These are phyloP conservation scores for Theocolax elegans DNA, from an alignment of 1,140 invertebrate species.

Conservation along the genomic window DNA sequence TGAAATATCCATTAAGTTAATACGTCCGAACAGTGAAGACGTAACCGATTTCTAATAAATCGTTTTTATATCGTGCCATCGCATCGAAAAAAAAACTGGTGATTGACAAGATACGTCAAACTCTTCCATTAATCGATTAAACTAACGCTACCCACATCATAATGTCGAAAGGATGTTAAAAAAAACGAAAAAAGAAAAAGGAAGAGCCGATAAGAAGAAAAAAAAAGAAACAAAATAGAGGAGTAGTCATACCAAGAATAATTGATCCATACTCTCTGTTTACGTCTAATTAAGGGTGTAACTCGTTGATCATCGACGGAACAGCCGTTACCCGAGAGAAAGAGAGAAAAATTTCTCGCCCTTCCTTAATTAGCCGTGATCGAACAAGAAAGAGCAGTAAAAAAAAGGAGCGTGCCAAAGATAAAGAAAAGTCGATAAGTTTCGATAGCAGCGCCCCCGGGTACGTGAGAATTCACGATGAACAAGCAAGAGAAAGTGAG, in stretches of 20 bases:
- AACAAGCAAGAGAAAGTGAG: not conserved
- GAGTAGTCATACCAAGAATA: not conserved
- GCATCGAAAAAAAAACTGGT: no score
- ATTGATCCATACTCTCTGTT: slow-evolving; percentile 26
- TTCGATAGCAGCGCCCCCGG: not conserved
- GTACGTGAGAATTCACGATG: not conserved
- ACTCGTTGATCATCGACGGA: slow-evolving; percentile 3
- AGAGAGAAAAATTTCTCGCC: not conserved
- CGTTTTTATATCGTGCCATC: no score
- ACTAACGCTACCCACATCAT: no score
- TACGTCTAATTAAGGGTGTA: slow-evolving; percentile 25
- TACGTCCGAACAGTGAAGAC: no score
- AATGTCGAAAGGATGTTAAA: no score
- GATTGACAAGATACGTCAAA: no score
- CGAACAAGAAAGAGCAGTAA: not conserved
- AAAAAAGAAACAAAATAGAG: not conserved
- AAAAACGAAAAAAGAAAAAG: no score
- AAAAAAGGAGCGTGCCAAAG: slow-evolving; percentile 8
- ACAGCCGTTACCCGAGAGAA: not conserved
- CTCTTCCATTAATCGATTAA: no score
- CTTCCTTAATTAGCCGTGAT: slow-evolving; percentile 16
- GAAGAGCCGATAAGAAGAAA: not conserved
- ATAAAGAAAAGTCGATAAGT: slow-evolving; percentile 14
- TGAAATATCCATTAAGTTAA: no score
- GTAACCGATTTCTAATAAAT: no score